These are phyloP conservation scores for Gobio occitaniae DNA, from an alignment of 2,797 vertebrate species.

Conservation along the genomic window DNA sequence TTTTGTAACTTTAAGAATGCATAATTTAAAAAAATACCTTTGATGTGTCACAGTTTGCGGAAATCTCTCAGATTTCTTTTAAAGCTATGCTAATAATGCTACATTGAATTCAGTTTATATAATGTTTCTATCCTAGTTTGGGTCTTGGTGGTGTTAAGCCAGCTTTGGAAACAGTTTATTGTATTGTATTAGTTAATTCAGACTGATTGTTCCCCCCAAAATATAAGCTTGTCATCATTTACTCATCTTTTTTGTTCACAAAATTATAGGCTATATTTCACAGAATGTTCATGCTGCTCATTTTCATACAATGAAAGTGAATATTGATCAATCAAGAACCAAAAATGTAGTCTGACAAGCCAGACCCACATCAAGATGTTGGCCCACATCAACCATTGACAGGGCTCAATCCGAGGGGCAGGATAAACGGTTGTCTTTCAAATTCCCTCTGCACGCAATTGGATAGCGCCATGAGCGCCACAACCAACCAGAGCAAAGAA, in stretches of 20 bases:
- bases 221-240: not conserved
- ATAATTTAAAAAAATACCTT: not conserved
- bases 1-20: not conserved
- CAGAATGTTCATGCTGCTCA: not conserved
- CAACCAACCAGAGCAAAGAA: too few relatives aligned
- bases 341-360: too few relatives aligned
- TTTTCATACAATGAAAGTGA: not conserved
- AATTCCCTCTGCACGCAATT: too few relatives aligned
- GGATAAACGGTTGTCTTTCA: too few relatives aligned
- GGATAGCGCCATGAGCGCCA: too few relatives aligned
- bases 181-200: not conserved
- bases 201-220: not conserved
- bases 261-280: not conserved
- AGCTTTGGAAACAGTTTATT: not conserved
- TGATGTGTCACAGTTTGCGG: not conserved
- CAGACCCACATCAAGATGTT: too few relatives aligned
- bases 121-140: not conserved
- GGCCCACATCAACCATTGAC: too few relatives aligned
- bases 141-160: not conserved
- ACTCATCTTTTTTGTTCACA: not conserved
- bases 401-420: too few relatives aligned
- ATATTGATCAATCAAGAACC: not conserved
- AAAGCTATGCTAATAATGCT: not conserved
- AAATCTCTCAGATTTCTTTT: too few relatives aligned
- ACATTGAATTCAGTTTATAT: not conserved